Conservation (phyloP, 2,797 vertebrate genomes). For the Zenarchopterus dispar region DNA sequence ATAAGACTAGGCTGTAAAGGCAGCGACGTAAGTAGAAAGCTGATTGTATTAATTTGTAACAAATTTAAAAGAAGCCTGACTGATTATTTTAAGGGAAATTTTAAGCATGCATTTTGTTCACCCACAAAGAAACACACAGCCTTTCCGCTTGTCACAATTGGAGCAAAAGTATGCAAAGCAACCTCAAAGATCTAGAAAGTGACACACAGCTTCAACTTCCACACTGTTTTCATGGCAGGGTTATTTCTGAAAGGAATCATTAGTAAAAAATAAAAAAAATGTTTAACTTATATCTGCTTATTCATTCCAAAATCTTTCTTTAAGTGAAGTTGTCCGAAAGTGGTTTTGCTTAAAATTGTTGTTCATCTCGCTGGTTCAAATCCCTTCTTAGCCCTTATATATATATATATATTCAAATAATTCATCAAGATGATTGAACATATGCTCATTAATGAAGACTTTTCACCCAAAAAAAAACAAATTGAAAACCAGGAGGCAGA, state of each 20-base stretch:
- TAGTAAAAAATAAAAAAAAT: no score
- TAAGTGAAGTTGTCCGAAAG: not conserved
- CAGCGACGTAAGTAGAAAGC: slow-evolving; percentile 12
- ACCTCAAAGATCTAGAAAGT: no score
- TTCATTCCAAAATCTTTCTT: no score
- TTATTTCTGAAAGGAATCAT: no score
- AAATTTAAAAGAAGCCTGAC: not conserved
- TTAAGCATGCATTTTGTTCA: not conserved
- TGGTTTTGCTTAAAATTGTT: not conserved
- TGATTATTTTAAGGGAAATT: not conserved
- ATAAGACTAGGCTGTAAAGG: slow-evolving; percentile 1
- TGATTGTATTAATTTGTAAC: not conserved
- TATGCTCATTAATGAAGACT: not conserved
- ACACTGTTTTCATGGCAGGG: no score
- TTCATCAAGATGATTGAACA: not conserved
- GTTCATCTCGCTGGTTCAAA: not conserved
- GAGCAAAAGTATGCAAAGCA: not conserved
- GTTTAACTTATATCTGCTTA: no score
- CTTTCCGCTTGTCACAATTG: not conserved
- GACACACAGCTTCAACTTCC: no score
- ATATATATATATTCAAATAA: no score
- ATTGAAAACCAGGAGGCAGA: slow-evolving; percentile 2
- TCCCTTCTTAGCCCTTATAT: no score
- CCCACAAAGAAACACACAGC: not conserved
- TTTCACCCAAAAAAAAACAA: not conserved